These are phyloP conservation scores for Leucania comma DNA, from an alignment of 2,888 invertebrate genomes.

Conservation along the genomic window DNA sequence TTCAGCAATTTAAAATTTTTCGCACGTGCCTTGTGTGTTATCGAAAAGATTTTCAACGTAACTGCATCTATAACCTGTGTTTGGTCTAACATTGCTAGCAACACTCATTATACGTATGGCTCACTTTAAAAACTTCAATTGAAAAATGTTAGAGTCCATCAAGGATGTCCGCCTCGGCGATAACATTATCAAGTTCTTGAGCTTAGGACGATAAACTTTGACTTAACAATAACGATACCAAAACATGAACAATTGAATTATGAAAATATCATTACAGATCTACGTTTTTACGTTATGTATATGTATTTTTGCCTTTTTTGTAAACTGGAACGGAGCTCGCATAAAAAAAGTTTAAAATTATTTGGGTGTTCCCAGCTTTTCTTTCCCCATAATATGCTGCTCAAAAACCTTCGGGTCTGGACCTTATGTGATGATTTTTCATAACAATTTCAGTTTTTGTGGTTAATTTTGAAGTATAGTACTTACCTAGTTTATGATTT, in stretches of 20 bases:
- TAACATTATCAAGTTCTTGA: constrained; percentile 2
- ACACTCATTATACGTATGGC: no score
- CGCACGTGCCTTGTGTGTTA: neutral
- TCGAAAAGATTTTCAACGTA: neutral
- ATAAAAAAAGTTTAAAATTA: no score
- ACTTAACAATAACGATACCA: constrained; percentile 8
- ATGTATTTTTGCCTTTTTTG: no score
- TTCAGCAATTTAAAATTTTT: no score
- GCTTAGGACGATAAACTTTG: constrained; percentile 38
- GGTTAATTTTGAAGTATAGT: no score
- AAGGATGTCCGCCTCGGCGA: neutral
- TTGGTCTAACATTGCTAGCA: no score
- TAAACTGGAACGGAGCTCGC: no score
- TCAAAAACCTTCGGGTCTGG: neutral
- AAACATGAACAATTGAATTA: constrained; percentile 10
- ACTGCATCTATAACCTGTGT: no score
- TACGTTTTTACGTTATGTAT: no score
- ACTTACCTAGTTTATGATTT: no score
- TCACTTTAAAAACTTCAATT: neutral
- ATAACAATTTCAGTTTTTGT: neutral
- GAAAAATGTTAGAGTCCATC: neutral
- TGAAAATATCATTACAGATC: neutral
- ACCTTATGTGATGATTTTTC: neutral
- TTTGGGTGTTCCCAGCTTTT: no score
- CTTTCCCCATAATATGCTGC: no score